Percentiles rank a stretch among this genome's conserved stretches.
These are phyloP conservation scores for Troides aeacus DNA, from an alignment of 2,888 invertebrate genomes.

Conservation along the genomic window DNA sequence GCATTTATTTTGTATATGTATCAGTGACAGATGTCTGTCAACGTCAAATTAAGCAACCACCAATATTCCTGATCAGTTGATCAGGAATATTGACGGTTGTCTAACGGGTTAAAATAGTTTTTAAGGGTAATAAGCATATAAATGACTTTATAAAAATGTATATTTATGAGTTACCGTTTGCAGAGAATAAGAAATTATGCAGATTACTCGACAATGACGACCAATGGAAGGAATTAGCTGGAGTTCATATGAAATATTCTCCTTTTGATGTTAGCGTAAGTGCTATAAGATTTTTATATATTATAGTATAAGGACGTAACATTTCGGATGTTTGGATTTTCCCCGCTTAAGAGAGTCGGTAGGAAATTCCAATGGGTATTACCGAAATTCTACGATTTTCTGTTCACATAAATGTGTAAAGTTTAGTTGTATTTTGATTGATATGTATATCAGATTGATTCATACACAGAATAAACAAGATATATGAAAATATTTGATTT, in stretches of 20 bases:
- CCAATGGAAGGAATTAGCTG: slow-evolving; percentile 89
- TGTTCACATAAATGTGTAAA: background rate
- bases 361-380: slow-evolving; percentile 33
- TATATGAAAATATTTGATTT: no score
- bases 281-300: slow-evolving; percentile 33
- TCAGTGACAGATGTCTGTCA: background rate
- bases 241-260: slow-evolving; percentile 83
- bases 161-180: slow-evolving; percentile 87
- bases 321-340: slow-evolving; percentile 44
- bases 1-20: background rate
- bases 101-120: background rate
- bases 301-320: background rate
- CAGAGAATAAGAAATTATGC: slow-evolving; percentile 85
- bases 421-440: no score
- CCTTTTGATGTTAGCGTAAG: slow-evolving; percentile 79
- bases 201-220: slow-evolving; percentile 88
- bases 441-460: no score
- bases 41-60: slow-evolving; percentile 8
- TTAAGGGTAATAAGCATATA: background rate
- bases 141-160: slow-evolving; percentile 45
- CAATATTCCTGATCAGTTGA: slow-evolving; percentile 28
- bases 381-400: slow-evolving; percentile 20
- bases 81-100: slow-evolving; percentile 34
- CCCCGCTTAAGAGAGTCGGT: slow-evolving; percentile 38
- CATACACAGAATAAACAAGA: no score